These are phyloP conservation scores for Theocolax elegans DNA, from an alignment of 1,140 invertebrate species.

Conservation along the genomic window DNA sequence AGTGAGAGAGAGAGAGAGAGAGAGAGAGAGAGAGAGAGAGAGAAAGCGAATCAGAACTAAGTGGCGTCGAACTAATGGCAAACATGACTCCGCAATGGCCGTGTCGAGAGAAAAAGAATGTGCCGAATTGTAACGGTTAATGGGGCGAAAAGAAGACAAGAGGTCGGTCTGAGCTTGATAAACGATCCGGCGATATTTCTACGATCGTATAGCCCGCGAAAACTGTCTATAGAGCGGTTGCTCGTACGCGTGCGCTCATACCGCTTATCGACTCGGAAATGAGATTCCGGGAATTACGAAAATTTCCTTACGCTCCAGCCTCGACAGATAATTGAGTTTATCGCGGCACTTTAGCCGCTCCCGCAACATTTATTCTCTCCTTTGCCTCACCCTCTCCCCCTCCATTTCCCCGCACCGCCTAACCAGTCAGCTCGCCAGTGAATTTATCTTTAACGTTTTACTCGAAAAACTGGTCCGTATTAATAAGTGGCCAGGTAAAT, in stretches of 20 bases:
- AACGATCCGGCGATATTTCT: conserved; percentile 30
- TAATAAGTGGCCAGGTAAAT: neutral
- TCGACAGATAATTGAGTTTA: conserved; percentile 18
- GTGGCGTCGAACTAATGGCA: conserved; percentile 62
- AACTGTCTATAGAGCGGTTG: neutral
- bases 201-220: neutral
- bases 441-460: neutral
- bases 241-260: neutral
- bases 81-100: conserved; percentile 55
- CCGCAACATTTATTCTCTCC: neutral
- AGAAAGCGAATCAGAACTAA: conserved; percentile 42
- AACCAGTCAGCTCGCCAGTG: too few relatives aligned
- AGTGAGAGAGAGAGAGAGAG: neutral
- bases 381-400: neutral
- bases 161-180: conserved; percentile 42
- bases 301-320: neutral
- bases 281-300: conserved; percentile 11
- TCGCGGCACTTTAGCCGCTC: neutral
- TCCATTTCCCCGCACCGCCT: too few relatives aligned
- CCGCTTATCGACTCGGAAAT: conserved; percentile 3
- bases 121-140: conserved; percentile 60
- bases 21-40: neutral
- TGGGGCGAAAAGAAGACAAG: conserved; percentile 61
- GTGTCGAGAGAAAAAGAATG: conserved; percentile 59
- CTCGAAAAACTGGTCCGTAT: neutral